Evolutionary conservation across 2,113 vertebrate species (phyloP), one percentile per base, ranked within the genome.

Genomic region (Datnioides undecimradiatus): DNA sequence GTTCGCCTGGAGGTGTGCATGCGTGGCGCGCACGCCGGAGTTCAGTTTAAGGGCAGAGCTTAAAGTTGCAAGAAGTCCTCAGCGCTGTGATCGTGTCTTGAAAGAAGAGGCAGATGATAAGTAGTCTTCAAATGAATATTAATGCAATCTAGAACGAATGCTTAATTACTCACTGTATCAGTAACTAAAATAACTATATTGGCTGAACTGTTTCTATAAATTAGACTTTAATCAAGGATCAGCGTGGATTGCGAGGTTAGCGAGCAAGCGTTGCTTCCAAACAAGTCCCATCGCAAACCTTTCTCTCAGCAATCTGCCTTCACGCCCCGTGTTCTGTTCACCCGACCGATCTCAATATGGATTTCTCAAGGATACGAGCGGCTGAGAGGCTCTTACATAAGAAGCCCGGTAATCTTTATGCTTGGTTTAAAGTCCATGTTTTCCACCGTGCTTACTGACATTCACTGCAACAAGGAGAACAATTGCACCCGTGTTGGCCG

Each of bases 371-470:
- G 79, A 81, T 21, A 71, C 40, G 83, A 58, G 59, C 60, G 58
- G 69, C 67, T 43, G 52, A 57, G 43, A 55, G 23, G 25, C 34
- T 74, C 58, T 71, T 48, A 51, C 79, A 62, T 73, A 72, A 84
- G 65, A 25, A 8, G 21, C n/a, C 43, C 31, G 8, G 21, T 31
- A 45, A 73, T 64, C 59, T 80, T 85, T 64, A 83, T 80, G 87
- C 79, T 73, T 83, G 75, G 75, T 65, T 85, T 67, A 85, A 69
- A 43, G 58, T 23, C 59, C 51, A 55, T 67, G 63, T 81, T 79
- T 74, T 59, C 77, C 70, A 64, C 21, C 49, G 36, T 76, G 72
- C 40, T 76, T 63, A 72, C 62, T 77, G 89, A 82, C 73, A 84
- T 88, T 85, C 63, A 73, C 62, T 73, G 33, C 34, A 79, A 79